Evolutionary conservation across 1,140 invertebrate genomes (phyloP), one percentile per base, ranked within the genome.

Genomic region (Carposina sasakii): DNA sequence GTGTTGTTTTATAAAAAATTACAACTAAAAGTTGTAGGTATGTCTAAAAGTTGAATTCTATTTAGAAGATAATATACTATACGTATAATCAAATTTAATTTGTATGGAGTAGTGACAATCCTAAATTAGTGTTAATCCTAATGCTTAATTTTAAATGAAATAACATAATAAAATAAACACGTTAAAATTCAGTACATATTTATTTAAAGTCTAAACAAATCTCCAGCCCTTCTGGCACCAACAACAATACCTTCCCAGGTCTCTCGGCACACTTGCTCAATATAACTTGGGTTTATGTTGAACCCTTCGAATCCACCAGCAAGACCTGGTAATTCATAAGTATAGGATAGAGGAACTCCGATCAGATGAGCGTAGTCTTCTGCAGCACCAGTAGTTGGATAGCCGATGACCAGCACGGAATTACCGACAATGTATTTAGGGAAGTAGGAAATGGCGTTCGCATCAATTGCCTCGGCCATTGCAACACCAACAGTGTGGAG

Each of bases 181-280:
- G n/a, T n/a, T n/a, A n/a, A n/a, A n/a, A n/a, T n/a, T 54, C 20
- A 65, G 60, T 9, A 59, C 52, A 16, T n/a, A 67, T 67, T 12
- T 58, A 60, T 2, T 26, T 33, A 21, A 60, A 55, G 21, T 57
- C 26, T 1, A 63, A 67, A 63, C 13, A 68, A 43, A 31, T 63
- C 58, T 15, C 53, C 57, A 19, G 71, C 63, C 44, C 46, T 51
- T 56, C 66, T 67, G 0, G 61, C 67, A 17, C 71, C 73, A 2
- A 87, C 88, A 69, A 87, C 88, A 24, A 93, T 75, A 10, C 85
- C 89, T 55, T 87, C 87, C 79, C 91, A 93, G 0, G 92, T 94
- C 71, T 95, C 93, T 40, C 76, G 60, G 13, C 48, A 52, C 0
- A 81, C 74, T 17, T 63, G 63, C 6, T 60, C 33, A 36, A 93